Evolutionary conservation across 1,140 invertebrate species (phyloP).

Genomic region (Brachionus asplanchnoidis): DNA sequence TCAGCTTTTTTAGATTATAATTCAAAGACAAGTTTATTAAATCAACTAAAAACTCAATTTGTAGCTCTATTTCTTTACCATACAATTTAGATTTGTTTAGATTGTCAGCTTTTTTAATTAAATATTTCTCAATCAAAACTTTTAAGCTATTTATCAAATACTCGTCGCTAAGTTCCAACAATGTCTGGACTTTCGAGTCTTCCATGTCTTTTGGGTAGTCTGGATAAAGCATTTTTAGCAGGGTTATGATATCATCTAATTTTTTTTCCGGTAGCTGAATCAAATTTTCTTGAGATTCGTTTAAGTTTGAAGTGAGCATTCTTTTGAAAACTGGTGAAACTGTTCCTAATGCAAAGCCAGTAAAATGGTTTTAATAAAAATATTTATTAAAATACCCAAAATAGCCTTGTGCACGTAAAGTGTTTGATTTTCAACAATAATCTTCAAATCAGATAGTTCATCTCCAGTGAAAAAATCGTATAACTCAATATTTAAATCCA

Average conservation of each 20-base stretch:
- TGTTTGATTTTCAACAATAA: background rate
- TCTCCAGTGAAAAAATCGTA: constrained; percentile 10
- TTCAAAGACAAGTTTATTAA: background rate
- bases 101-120: background rate
- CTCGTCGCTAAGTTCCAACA: background rate
- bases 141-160: background rate
- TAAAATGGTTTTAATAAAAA: background rate
- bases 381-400: background rate
- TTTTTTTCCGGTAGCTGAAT: constrained; percentile 3
- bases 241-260: background rate
- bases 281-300: background rate
- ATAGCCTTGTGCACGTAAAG: constrained; percentile 2
- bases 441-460: constrained; percentile 7
- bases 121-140: background rate
- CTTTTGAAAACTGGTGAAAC: constrained; percentile 23
- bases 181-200: background rate
- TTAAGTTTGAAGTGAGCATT: background rate
- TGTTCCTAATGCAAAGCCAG: background rate
- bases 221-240: constrained; percentile 3
- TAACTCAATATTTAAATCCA: background rate
- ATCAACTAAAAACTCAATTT: background rate
- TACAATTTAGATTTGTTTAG: background rate
- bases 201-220: background rate
- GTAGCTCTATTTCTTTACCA: background rate
- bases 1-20: background rate